These are phyloP conservation scores for Drosophila greeni DNA, from an alignment of 2,888 invertebrate species.

Conservation along the genomic window DNA sequence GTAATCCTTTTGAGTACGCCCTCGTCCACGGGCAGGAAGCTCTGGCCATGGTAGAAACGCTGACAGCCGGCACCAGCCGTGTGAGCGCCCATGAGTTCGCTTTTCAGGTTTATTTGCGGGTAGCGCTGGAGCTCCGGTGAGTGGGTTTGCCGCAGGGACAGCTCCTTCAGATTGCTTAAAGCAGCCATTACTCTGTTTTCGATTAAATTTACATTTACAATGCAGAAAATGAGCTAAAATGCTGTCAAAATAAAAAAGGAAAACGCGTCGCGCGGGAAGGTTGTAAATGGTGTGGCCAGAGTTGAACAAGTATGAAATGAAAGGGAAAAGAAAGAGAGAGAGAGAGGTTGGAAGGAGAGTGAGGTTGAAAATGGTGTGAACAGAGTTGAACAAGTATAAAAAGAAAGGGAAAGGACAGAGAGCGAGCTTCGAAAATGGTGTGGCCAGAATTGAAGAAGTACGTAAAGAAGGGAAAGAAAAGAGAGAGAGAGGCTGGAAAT, in stretches of 20 bases:
- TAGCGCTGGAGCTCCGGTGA: constrained; percentile 81
- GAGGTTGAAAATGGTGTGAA: too few relatives aligned
- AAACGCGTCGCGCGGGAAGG: background rate
- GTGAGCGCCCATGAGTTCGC: constrained; percentile 80
- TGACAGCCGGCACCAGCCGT: constrained; percentile 75
- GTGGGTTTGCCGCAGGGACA: constrained; percentile 40
- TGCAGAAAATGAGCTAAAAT: background rate
- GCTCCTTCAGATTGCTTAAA: constrained; percentile 50
- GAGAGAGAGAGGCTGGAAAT: too few relatives aligned
- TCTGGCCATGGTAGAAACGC: constrained; percentile 57
- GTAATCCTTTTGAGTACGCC: constrained; percentile 87
- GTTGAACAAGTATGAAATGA: background rate
- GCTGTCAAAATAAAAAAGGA: background rate
- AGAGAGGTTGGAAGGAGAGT: too few relatives aligned
- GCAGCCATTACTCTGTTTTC: constrained; percentile 58
- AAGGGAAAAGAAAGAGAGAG: background rate
- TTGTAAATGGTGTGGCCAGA: background rate
- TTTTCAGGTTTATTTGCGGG: constrained; percentile 85
- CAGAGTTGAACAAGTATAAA: too few relatives aligned
- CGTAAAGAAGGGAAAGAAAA: background rate
- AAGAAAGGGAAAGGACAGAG: too few relatives aligned
- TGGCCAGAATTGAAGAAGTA: background rate
- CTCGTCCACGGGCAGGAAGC: constrained; percentile 83
- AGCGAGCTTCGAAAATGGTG: too few relatives aligned
- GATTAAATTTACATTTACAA: too few relatives aligned